phyloP scores from a whole-genome alignment of 2,113 vertebrate genomes.

The Neopipo cinnamomea region DNA sequence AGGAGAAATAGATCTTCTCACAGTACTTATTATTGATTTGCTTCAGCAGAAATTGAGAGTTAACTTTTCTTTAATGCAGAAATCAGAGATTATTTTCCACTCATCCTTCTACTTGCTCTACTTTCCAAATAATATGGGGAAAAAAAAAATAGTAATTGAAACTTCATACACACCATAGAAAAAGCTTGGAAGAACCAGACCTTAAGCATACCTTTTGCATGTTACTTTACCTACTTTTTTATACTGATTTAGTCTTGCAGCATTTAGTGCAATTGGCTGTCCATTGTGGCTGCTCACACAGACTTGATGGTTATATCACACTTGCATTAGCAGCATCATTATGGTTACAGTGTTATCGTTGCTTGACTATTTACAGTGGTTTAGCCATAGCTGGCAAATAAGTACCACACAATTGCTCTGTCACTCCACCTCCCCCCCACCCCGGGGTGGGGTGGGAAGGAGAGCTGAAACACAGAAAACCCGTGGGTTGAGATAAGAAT shows the following conservation, averaged over 20 bases:
- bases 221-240: neutral
- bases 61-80: neutral
- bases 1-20: neutral
- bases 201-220: neutral
- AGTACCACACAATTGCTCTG: neutral
- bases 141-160: neutral
- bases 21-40: neutral
- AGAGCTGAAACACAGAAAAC: neutral
- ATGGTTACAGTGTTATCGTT: accelerated
- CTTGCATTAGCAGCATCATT: neutral
- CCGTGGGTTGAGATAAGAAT: neutral
- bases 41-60: neutral
- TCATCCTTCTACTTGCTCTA: neutral
- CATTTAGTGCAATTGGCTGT: neutral
- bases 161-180: neutral
- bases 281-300: too few relatives aligned
- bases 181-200: neutral
- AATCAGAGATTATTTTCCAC: neutral
- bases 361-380: neutral
- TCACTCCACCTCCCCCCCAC: neutral
- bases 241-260: neutral
- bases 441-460: neutral
- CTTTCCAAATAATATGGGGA: neutral
- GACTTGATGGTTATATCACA: too few relatives aligned
- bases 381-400: neutral